phyloP scores from a whole-genome alignment of 2,888 invertebrate genomes.

The Biston betularia region DNA sequence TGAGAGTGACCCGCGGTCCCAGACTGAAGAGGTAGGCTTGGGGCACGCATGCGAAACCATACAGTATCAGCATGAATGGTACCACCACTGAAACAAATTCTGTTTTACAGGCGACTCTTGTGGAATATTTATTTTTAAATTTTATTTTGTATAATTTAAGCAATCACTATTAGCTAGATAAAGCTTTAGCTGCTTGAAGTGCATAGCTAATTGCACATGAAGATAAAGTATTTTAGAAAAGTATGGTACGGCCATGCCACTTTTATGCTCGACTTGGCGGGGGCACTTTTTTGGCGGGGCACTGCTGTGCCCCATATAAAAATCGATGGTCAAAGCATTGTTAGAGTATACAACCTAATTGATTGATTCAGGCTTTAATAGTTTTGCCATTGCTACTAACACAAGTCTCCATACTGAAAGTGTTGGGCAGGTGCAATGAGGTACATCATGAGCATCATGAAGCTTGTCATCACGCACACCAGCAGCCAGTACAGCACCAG shows the following conservation, averaged over 20 bases:
- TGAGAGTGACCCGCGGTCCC: constrained; percentile 66
- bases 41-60: constrained; percentile 72
- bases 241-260: no score
- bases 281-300: no score
- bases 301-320: no score
- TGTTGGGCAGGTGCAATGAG: constrained; percentile 51
- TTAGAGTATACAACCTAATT: no score
- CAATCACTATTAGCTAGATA: no score
- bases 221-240: no score
- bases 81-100: constrained; percentile 60
- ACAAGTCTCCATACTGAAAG: constrained; percentile 61
- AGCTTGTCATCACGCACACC: constrained; percentile 58
- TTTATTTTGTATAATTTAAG: no score
- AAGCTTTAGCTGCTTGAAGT: no score
- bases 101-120: background rate
- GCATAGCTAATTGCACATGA: no score
- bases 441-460: constrained; percentile 58
- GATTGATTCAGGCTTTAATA: no score
- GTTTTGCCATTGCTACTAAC: constrained; percentile 51
- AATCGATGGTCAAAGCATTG: no score
- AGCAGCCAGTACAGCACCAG: constrained; percentile 65
- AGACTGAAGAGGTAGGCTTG: constrained; percentile 77
- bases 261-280: no score
- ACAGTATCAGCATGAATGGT: constrained; percentile 64
- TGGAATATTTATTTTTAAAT: background rate